phyloP scores from a whole-genome alignment of 2,113 vertebrate genomes.

The Varanus salvator region DNA sequence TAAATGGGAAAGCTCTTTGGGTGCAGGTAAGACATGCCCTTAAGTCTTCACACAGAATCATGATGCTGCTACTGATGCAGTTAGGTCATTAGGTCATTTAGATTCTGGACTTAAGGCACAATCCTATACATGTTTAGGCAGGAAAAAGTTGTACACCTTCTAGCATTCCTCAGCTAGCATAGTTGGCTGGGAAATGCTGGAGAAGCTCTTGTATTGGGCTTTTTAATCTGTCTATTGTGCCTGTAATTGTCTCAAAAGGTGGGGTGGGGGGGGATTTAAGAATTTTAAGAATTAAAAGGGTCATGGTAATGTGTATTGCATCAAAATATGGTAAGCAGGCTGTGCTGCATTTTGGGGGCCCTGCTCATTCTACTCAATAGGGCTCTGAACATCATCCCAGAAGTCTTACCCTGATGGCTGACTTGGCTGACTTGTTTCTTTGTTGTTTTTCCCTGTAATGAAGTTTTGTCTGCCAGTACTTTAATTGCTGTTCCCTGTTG shows the following conservation, averaged over 20 bases:
- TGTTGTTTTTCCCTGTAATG: background rate
- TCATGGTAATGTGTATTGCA: background rate
- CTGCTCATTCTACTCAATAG: background rate
- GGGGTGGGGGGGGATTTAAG: background rate
- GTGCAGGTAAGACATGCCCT: conserved; percentile 51
- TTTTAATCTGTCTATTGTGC: background rate
- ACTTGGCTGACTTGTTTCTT: background rate
- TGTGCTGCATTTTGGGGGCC: background rate
- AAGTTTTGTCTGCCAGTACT: background rate
- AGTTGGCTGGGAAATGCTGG: too few species aligned
- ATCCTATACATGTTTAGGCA: too few species aligned
- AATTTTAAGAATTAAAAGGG: background rate
- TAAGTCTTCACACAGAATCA: background rate
- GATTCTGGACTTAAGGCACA: too few species aligned
- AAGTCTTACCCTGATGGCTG: background rate
- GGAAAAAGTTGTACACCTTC: too few species aligned
- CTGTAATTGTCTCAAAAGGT: too few species aligned
- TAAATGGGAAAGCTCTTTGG: conserved; percentile 15
- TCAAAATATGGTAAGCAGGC: background rate
- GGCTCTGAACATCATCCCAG: background rate
- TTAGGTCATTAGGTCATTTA: too few species aligned
- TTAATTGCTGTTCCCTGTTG: background rate
- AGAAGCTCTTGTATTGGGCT: too few species aligned
- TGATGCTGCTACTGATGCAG: too few species aligned
- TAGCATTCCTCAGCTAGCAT: too few species aligned